phyloP scores from a whole-genome alignment of 2,888 invertebrate genomes.

The Cerceris ruficornis region DNA sequence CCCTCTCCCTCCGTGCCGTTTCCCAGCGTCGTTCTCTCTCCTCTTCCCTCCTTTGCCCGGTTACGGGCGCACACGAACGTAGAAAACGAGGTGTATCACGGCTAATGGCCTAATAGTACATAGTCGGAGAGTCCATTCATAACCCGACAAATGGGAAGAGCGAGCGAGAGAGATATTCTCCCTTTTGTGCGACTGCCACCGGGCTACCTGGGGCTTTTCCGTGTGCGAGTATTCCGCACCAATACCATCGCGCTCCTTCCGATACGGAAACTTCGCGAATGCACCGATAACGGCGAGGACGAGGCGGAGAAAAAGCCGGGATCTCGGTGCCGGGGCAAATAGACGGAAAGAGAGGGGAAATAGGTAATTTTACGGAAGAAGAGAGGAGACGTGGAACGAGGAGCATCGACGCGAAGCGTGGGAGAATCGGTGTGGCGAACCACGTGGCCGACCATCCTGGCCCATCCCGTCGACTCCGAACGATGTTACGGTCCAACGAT shows the following conservation, averaged over 20 bases:
- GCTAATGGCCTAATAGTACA: conserved; percentile 71
- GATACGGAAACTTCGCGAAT: conserved; percentile 3
- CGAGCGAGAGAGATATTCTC: conserved; percentile 30
- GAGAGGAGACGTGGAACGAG: conserved; percentile 16
- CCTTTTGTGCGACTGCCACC: conserved; percentile 35
- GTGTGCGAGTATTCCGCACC: neutral
- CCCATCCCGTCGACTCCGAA: neutral
- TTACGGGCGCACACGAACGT: conserved; percentile 49
- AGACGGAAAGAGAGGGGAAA: conserved; percentile 3
- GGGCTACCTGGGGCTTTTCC: neutral
- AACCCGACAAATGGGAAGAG: conserved; percentile 55
- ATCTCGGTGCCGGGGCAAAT: neutral
- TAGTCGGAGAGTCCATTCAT: conserved; percentile 72
- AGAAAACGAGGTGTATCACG: conserved; percentile 60
- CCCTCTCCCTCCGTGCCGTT: conserved; percentile 3
- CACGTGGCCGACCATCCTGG: conserved; percentile 37
- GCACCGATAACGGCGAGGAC: conserved; percentile 25
- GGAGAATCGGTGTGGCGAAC: conserved; percentile 37
- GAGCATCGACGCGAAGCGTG: conserved; percentile 23
- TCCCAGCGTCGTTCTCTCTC: conserved; percentile 45
- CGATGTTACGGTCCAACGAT: conserved; percentile 39
- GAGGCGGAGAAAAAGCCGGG: neutral
- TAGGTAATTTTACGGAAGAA: conserved; percentile 2
- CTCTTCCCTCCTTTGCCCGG: conserved; percentile 43
- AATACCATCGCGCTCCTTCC: conserved; percentile 6